These are phyloP conservation scores for Acyrthosiphon pisum DNA, from an alignment of 1,140 invertebrate genomes.

Conservation along the genomic window DNA sequence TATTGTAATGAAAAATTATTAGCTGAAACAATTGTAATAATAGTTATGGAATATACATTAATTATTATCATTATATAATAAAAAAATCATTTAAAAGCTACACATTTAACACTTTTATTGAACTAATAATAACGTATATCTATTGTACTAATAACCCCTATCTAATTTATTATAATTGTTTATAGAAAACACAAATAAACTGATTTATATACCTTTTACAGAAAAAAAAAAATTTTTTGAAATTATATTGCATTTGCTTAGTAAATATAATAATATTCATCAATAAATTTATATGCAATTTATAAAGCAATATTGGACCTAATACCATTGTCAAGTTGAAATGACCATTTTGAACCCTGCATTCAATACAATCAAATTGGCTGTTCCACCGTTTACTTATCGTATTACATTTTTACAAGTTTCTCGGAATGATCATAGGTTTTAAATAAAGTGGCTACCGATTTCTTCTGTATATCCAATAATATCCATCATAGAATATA, in stretches of 20 bases:
- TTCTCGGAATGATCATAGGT: neutral
- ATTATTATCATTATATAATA: no score
- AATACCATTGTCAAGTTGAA: neutral
- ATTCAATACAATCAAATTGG: neutral
- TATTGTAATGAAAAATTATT: no score
- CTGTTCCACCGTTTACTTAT: neutral
- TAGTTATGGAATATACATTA: no score
- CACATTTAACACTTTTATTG: no score
- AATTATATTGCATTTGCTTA: neutral
- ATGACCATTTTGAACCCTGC: neutral
- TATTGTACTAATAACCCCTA: no score
- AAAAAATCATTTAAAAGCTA: no score
- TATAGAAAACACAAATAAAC: neutral
- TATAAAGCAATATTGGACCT: neutral
- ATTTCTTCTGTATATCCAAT: neutral
- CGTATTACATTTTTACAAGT: conserved; percentile 27
- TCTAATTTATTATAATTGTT: neutral
- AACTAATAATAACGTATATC: no score
- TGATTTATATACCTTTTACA: neutral
- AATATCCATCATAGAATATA: neutral
- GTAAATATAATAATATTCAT: neutral
- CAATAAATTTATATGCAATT: neutral
- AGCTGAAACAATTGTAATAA: no score
- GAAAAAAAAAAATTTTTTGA: neutral
- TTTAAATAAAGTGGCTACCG: neutral